Conservation (phyloP, 2,888 invertebrate genomes). For the Empis stercorea region DNA sequence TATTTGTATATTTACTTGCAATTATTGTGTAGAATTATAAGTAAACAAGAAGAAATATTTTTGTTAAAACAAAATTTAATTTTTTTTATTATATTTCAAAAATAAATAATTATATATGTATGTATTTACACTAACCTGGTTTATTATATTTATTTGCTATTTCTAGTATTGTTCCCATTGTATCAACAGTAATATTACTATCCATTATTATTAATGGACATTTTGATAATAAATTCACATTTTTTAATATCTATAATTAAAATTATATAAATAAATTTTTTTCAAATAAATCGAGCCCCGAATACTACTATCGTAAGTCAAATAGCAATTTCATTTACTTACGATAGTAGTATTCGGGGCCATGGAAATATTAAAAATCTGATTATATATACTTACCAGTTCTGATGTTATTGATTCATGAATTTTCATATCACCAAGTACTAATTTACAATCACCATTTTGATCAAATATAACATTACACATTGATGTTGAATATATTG, state of each 20-base stretch:
- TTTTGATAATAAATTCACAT: slow-evolving; percentile 43
- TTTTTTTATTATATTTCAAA: background rate
- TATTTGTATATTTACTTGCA: too few species aligned
- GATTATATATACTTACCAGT: slow-evolving; percentile 41
- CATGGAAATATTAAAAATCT: background rate
- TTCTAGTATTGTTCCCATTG: slow-evolving; percentile 50
- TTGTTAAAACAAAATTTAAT: background rate
- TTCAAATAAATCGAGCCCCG: too few species aligned
- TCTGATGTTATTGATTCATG: slow-evolving; percentile 56
- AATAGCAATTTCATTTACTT: too few species aligned
- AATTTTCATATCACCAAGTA: slow-evolving; percentile 75
- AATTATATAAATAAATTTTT: background rate
- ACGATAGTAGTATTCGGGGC: too few species aligned
- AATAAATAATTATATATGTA: too few species aligned
- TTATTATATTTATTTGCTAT: slow-evolving; percentile 46
- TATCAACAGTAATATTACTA: slow-evolving; percentile 59
- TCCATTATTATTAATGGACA: slow-evolving; percentile 72
- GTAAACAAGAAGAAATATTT: too few species aligned
- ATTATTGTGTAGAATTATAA: too few species aligned
- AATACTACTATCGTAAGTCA: too few species aligned
- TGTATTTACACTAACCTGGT: slow-evolving; percentile 40
- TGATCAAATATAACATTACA: slow-evolving; percentile 64
- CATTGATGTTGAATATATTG: slow-evolving; percentile 44
- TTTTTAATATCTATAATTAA: slow-evolving; percentile 42
- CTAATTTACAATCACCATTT: slow-evolving; percentile 63